Evolutionary conservation across 30 jellyfish, hydroid and myxozoan species (phyloP), one percentile per base, ranked within the genome.

Genomic region (Cassiopea andromeda): DNA sequence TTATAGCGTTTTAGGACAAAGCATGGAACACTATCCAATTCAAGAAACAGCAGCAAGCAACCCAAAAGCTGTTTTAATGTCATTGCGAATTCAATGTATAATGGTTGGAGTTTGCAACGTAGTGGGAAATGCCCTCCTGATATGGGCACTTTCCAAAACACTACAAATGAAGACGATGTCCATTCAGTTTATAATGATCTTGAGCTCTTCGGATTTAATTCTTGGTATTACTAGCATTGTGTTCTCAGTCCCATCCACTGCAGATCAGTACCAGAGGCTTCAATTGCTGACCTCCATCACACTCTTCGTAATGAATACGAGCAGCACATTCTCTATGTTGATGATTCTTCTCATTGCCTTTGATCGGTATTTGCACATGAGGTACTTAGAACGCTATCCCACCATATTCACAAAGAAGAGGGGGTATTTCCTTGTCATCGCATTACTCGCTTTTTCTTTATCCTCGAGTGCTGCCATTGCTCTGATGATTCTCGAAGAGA

Each of bases 271-370:
- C 38, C 49, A 43, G 47, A 19, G 15, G 1, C 5, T 2, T 19
- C 45, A 54, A n/a, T 70, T n/a, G 79, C 57, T 43, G 17, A 2
- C 2, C 49, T 12, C 15, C 49, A 6, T 70, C 10, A 15, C 79
- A 43, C 49, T 14, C 17, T 15, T 70, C 54, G 27, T 19, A n/a
- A 1, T 43, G 15, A 4, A 1, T 43, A 43, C 38, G 14, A 14
- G 49, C 50, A 43, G 15, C 27, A 2, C 50, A 70, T 70, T 70
- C 38, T 70, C 79, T 16, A 1, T 43, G 12, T 38, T 70, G 79
- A 70, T 70, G 79, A 27, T 70, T 43, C 49, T 70, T 43, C 57
- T 70, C 54, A 70, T 70, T 3, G 79, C 79, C 50, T 54, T 70
- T 70, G 79, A 70, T 15, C 79, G 50, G 1, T 70, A 70, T 16